phyloP scores from a whole-genome alignment of 2,888 invertebrate species.

The Torymus texanus region DNA sequence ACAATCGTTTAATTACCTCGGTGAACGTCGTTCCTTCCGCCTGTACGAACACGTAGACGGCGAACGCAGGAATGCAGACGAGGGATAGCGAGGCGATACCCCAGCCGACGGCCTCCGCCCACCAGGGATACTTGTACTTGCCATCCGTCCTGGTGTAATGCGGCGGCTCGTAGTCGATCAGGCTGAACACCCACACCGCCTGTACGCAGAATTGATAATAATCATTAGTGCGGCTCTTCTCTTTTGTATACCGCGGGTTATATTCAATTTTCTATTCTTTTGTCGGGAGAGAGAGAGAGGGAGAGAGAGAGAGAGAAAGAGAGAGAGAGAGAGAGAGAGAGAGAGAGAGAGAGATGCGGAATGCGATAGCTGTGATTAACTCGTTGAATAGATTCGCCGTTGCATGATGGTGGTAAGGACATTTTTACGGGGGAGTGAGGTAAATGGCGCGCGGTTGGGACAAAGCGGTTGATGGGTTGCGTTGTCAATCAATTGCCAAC shows the following conservation, averaged over 20 bases:
- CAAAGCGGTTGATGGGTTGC: no score
- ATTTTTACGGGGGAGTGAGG: no score
- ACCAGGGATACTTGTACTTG: constrained; percentile 85
- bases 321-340: no score
- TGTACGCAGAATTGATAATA: constrained; percentile 71
- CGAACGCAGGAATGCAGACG: constrained; percentile 89
- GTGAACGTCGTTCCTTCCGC: constrained; percentile 83
- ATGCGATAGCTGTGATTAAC: not conserved
- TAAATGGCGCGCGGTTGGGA: no score
- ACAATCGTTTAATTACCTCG: constrained; percentile 78
- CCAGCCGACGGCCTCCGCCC: constrained; percentile 93
- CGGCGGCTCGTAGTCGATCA: constrained; percentile 91
- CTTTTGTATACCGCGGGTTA: no score
- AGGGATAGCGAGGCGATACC: constrained; percentile 88
- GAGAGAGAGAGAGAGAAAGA: no score
- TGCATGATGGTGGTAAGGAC: not conserved
- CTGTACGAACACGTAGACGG: constrained; percentile 82
- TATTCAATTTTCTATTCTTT: no score
- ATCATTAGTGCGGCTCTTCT: not conserved
- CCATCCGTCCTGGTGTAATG: constrained; percentile 87
- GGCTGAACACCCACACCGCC: constrained; percentile 91
- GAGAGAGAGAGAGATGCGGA: no score
- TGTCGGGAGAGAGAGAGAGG: no score
- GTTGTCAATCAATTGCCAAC: no score
- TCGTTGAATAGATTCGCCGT: not conserved